phyloP scores from a whole-genome alignment of 2,113 vertebrate species.

The Myiozetetes cayanensis region DNA sequence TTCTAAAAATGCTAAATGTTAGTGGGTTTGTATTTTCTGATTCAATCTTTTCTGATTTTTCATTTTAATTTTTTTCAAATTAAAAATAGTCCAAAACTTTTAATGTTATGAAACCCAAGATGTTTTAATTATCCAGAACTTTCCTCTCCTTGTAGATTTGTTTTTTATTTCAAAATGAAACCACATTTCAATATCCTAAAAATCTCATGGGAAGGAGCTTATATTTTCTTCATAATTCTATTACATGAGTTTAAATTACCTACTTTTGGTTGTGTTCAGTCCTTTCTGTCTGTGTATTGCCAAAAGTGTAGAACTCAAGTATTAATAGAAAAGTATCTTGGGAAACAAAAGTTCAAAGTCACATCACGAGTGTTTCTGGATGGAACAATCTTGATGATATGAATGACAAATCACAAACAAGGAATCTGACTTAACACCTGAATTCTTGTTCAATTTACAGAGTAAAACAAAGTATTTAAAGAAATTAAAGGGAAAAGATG shows the following conservation, averaged over 20 bases:
- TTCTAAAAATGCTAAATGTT: constrained; percentile 1
- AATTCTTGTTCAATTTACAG: neutral
- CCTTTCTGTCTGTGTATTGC: neutral
- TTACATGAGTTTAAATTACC: neutral
- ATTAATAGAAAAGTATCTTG: neutral
- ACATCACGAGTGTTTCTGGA: neutral
- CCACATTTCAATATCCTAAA: neutral
- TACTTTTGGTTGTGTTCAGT: neutral
- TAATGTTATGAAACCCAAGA: neutral
- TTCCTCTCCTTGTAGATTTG: neutral
- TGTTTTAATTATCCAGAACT: neutral
- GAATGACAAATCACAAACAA: neutral
- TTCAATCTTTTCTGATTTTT: neutral
- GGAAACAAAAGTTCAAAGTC: neutral
- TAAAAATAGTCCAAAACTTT: neutral
- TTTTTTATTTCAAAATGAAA: neutral
- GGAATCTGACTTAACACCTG: neutral
- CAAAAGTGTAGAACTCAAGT: neutral
- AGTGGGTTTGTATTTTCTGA: neutral
- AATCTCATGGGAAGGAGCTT: neutral
- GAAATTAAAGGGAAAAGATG: neutral
- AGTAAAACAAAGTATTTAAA: neutral
- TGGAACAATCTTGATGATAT: neutral
- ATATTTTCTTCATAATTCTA: neutral
- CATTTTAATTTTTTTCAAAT: neutral